Evolutionary conservation across 2,113 vertebrate genomes (phyloP).

Genomic region (Hydropotes inermis): DNA sequence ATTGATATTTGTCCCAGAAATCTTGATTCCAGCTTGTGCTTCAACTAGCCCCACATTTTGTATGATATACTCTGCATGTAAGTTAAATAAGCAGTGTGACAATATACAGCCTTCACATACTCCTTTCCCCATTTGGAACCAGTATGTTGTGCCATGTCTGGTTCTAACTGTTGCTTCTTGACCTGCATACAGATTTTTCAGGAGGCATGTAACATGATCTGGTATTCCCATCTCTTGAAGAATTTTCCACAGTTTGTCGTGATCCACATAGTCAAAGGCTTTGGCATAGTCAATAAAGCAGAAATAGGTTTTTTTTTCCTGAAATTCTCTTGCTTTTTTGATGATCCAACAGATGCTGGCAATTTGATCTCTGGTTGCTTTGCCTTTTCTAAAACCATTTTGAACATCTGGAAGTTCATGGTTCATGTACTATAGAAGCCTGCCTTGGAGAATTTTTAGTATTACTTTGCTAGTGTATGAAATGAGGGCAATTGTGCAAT

Average conservation of each 20-base stretch:
- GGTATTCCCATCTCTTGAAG: neutral
- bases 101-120: neutral
- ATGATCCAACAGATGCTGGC: neutral
- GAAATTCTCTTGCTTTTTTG: neutral
- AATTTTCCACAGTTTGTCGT: neutral
- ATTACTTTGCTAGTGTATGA: neutral
- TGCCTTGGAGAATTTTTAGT: neutral
- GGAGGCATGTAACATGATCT: neutral
- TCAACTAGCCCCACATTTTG: fast-evolving
- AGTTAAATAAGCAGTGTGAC: neutral
- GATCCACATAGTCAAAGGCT: neutral
- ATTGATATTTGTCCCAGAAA: neutral
- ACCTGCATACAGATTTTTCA: neutral
- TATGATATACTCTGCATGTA: neutral
- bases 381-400: neutral
- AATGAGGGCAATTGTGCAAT: neutral
- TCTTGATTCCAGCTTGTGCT: neutral
- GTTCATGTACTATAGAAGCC: neutral
- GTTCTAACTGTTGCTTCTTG: neutral
- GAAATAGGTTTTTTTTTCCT: neutral
- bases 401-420: neutral
- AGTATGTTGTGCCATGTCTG: neutral
- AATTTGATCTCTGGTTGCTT: neutral
- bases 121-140: neutral
- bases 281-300: neutral